Evolutionary conservation across 1,140 invertebrate genomes (phyloP).

Genomic region (Aphelenchoides besseyi): DNA sequence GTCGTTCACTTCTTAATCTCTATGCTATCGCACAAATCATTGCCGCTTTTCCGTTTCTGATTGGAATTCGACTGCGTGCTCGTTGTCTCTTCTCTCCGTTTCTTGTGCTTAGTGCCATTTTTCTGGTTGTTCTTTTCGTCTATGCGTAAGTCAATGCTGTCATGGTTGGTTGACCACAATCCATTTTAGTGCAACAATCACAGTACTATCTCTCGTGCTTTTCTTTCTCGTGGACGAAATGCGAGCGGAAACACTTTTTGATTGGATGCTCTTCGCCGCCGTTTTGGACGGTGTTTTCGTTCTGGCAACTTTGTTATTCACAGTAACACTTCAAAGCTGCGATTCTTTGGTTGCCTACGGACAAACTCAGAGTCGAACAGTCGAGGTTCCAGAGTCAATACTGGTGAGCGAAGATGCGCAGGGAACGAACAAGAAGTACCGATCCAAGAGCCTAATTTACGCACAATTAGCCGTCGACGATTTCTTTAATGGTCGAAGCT

Average conservation of each 20-base stretch:
- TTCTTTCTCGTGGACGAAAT: conserved; percentile 32
- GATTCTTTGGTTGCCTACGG: conserved; percentile 14
- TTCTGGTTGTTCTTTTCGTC: conserved; percentile 35
- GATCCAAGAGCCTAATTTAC: conserved; percentile 30
- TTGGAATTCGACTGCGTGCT: conserved; percentile 21
- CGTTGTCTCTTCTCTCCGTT: conserved; percentile 27
- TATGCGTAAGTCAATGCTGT: conserved; percentile 28
- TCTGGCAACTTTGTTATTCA: conserved; percentile 23
- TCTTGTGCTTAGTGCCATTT: conserved; percentile 26
- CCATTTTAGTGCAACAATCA: conserved; percentile 30
- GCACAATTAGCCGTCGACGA: conserved; percentile 23
- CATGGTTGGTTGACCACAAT: conserved; percentile 8
- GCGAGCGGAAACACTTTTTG: conserved; percentile 16
- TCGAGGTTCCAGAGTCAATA: conserved; percentile 1
- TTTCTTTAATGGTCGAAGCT: not conserved
- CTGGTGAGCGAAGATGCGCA: not conserved
- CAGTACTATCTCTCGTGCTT: conserved; percentile 29
- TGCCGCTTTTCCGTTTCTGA: conserved; percentile 30
- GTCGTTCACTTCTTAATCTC: conserved; percentile 24
- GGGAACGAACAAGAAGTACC: not conserved
- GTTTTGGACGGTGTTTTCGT: conserved; percentile 27
- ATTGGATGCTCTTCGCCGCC: conserved; percentile 34
- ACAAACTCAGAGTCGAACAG: not conserved
- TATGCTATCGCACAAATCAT: conserved; percentile 27
- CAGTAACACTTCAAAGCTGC: conserved; percentile 30